phyloP scores from a whole-genome alignment of 2,113 vertebrate species.

The Sinocyclocheilus grahami region DNA sequence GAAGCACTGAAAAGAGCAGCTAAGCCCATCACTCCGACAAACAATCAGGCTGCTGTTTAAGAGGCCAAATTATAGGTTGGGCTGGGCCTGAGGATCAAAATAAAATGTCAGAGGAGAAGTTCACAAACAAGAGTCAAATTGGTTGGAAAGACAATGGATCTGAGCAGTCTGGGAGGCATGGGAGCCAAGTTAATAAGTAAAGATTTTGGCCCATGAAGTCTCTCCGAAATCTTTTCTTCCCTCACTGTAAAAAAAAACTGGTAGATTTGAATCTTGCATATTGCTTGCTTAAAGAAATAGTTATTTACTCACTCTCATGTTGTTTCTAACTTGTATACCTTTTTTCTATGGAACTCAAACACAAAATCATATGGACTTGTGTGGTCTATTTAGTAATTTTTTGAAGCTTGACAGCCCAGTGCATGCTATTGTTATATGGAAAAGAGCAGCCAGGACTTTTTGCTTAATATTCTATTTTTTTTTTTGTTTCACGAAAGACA shows the following conservation, averaged over 20 bases:
- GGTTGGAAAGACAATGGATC: constrained; percentile 39
- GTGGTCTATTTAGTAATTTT: too few relatives aligned
- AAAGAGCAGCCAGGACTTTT: background rate
- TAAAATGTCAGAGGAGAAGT: constrained; percentile 75
- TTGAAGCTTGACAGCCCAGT: too few relatives aligned
- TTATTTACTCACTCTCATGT: too few relatives aligned
- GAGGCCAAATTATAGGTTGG: constrained; percentile 70
- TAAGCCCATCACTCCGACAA: constrained; percentile 75
- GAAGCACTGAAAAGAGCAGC: constrained; percentile 76
- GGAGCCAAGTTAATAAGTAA: constrained; percentile 21
- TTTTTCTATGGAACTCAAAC: too few relatives aligned
- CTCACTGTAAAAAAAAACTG: too few relatives aligned
- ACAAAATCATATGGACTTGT: too few relatives aligned
- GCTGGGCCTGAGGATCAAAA: constrained; percentile 69
- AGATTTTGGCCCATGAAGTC: background rate
- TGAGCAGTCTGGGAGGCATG: constrained; percentile 28
- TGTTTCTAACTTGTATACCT: too few relatives aligned
- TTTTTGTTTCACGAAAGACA: background rate
- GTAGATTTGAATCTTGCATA: too few relatives aligned
- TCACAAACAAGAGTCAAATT: constrained; percentile 65
- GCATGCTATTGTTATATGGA: too few relatives aligned
- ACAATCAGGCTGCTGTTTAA: constrained; percentile 79
- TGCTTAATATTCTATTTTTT: background rate
- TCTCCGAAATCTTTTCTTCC: too few relatives aligned
- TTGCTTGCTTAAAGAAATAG: too few relatives aligned